These are phyloP conservation scores for Hypothenemus hampei DNA, from an alignment of 1,140 invertebrate genomes.

Conservation along the genomic window DNA sequence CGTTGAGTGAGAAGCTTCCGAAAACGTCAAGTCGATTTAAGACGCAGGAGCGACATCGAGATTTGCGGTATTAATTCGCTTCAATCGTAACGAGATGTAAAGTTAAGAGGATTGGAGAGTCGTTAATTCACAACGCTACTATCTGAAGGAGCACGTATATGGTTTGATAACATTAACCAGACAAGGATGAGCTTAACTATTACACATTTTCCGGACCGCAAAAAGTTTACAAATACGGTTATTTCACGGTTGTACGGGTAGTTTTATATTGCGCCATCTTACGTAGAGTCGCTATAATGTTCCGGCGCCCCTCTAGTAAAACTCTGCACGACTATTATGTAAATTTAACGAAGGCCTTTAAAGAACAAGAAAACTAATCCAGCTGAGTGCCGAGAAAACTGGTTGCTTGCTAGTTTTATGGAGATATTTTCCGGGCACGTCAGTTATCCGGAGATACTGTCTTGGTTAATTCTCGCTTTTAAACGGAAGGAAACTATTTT, in stretches of 20 bases:
- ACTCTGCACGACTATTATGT: not conserved
- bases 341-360: conserved; percentile 12
- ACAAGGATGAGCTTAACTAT: too few species aligned
- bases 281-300: too few species aligned
- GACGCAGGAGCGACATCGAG: not conserved
- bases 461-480: conserved; percentile 13
- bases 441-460: conserved; percentile 2
- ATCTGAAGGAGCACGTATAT: too few species aligned
- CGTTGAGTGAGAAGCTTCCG: not conserved
- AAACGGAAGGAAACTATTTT: too few species aligned
- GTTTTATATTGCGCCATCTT: too few species aligned
- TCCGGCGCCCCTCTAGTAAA: not conserved
- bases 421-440: conserved; percentile 11
- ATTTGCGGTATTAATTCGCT: conserved; percentile 3
- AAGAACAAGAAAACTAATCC: conserved; percentile 23
- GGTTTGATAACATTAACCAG: too few species aligned
- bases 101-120: too few species aligned
- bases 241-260: too few species aligned
- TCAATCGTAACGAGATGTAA: not conserved
- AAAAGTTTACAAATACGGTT: too few species aligned
- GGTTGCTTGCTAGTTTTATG: conserved; percentile 10
- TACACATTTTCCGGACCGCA: too few species aligned
- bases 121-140: too few species aligned
- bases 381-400: conserved; percentile 16
- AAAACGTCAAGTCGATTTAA: conserved; percentile 1